Evolutionary conservation across 2,797 vertebrate species (phyloP).

Genomic region (Mallotus villosus): DNA sequence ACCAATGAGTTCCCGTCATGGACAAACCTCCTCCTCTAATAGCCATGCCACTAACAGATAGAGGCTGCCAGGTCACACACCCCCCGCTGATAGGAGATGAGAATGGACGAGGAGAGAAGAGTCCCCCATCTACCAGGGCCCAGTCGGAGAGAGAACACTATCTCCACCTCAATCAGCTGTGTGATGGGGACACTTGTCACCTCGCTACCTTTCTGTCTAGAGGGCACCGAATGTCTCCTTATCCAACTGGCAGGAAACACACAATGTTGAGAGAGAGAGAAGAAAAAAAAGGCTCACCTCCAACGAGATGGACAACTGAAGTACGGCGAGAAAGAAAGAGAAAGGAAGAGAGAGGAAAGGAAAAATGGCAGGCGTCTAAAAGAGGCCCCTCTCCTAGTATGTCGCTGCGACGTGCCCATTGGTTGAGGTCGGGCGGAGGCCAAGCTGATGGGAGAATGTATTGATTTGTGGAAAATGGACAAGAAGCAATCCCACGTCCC

Average conservation of each 20-base stretch:
- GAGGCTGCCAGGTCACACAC: background rate
- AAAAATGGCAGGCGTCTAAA: conserved; percentile 25
- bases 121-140: background rate
- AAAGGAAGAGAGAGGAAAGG: conserved; percentile 16
- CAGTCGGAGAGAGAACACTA: conserved; percentile 1
- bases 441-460: conserved; percentile 24
- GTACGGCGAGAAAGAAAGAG: conserved; percentile 12
- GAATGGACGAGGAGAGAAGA: conserved; percentile 2
- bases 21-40: background rate
- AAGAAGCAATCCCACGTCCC: conserved; percentile 28
- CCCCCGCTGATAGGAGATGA: background rate
- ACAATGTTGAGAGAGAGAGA: conserved; percentile 1
- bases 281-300: conserved; percentile 31
- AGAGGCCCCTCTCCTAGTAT: conserved; percentile 27
- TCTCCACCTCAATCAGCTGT: conserved; percentile 13
- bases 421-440: conserved; percentile 24
- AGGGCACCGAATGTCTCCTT: conserved; percentile 2
- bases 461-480: conserved; percentile 71
- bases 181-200: conserved; percentile 13
- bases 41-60: background rate
- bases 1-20: background rate
- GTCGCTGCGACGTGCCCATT: conserved; percentile 16
- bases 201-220: background rate
- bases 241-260: background rate
- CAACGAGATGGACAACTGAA: conserved; percentile 33